Evolutionary conservation across 2,888 invertebrate genomes (phyloP).

Genomic region (Cerceris rybyensis): DNA sequence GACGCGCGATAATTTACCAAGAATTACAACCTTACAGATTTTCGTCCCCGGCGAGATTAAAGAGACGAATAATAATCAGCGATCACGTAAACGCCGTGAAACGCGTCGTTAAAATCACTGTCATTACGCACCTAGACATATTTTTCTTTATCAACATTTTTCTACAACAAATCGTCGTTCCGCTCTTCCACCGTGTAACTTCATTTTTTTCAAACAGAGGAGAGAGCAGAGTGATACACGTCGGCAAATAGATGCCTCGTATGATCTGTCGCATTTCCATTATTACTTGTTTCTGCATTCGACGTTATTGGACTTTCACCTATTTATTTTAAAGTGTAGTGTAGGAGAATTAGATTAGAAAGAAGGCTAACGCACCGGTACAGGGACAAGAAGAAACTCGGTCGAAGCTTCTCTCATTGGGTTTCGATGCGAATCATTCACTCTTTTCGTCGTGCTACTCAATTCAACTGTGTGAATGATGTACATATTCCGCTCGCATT

Average conservation of each 20-base stretch:
- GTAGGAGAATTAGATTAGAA: too few species aligned
- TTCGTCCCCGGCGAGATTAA: conserved; percentile 22
- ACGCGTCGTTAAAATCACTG: conserved; percentile 45
- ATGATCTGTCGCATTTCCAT: conserved; percentile 58
- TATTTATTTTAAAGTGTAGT: conserved; percentile 46
- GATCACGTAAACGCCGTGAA: conserved; percentile 28
- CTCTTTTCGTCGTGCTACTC: too few species aligned
- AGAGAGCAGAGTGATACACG: conserved; percentile 51
- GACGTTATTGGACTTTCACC: conserved; percentile 58
- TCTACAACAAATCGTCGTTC: conserved; percentile 32
- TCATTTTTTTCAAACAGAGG: conserved; percentile 40
- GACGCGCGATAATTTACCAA: conserved; percentile 4
- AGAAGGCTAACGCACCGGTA: too few species aligned
- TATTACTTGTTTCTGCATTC: conserved; percentile 47
- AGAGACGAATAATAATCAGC: conserved; percentile 37
- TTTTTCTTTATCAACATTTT: conserved; percentile 16
- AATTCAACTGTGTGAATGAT: too few species aligned
- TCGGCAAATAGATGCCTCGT: conserved; percentile 40
- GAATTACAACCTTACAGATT: conserved; percentile 17
- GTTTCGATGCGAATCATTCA: too few species aligned
- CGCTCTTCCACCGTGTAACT: conserved; percentile 15
- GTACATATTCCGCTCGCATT: too few species aligned
- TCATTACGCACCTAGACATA: conserved; percentile 40
- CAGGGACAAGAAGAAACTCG: too few species aligned
- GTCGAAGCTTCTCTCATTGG: too few species aligned